These are phyloP conservation scores for Ceratosolen fusciceps DNA, from an alignment of 1,140 invertebrate species.

Conservation along the genomic window DNA sequence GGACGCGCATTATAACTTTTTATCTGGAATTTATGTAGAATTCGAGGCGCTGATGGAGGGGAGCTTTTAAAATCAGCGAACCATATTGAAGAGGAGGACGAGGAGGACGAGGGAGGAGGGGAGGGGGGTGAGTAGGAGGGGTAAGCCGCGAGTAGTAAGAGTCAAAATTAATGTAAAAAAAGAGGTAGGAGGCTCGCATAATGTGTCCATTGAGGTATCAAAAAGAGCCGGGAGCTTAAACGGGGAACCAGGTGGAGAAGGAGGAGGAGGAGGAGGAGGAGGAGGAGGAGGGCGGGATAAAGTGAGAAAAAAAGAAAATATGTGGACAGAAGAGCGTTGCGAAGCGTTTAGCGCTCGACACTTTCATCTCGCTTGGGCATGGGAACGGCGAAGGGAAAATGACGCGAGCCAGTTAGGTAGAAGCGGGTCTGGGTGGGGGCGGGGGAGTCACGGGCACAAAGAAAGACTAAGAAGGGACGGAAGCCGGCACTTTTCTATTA, in stretches of 20 bases:
- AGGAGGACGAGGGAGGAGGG: not conserved
- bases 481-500: conserved; percentile 42
- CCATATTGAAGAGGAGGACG: not conserved
- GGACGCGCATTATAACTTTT: not conserved
- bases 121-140: not conserved
- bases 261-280: not conserved
- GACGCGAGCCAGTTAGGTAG: not conserved
- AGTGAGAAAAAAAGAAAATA: not conserved
- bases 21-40: not conserved
- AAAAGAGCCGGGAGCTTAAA: conserved; percentile 36
- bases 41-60: not conserved
- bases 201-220: conserved; percentile 30
- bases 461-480: not conserved
- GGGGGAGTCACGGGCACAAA: not conserved
- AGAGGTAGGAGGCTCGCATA: not conserved
- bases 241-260: conserved; percentile 1
- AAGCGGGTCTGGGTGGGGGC: conserved; percentile 6
- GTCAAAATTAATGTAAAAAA: conserved; percentile 38
- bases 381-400: not conserved
- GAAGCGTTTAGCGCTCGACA: conserved; percentile 17
- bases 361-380: conserved; percentile 28
- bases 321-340: not conserved
- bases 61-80: not conserved
- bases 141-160: not conserved
- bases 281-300: not conserved